Evolutionary conservation across 2,113 vertebrate genomes (phyloP).

Genomic region (Gymnogyps californianus): DNA sequence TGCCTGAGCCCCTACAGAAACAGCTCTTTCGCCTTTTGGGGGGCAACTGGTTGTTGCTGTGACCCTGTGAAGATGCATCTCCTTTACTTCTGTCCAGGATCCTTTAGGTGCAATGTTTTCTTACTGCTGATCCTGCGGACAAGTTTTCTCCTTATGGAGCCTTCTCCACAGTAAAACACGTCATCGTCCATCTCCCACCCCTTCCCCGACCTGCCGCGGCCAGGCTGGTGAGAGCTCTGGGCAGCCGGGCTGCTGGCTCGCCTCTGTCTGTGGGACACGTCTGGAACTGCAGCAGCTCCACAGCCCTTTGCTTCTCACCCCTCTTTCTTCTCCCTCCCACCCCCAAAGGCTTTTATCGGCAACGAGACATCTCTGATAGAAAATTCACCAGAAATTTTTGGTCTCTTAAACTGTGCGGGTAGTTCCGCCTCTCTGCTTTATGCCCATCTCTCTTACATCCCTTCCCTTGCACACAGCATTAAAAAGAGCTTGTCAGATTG

Average conservation of each 20-base stretch:
- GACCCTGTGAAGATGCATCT: not conserved
- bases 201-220: accelerated
- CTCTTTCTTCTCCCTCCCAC: not conserved
- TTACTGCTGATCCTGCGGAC: not conserved
- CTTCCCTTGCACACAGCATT: not conserved
- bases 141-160: not conserved
- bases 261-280: not conserved
- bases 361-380: accelerated
- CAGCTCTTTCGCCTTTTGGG: not conserved
- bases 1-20: not conserved
- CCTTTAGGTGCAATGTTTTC: no score
- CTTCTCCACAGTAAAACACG: not conserved
- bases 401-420: not conserved
- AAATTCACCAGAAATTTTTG: not conserved
- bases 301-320: not conserved
- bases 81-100: not conserved
- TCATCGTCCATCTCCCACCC: not conserved
- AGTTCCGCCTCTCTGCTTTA: not conserved
- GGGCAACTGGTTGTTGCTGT: not conserved
- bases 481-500: not conserved
- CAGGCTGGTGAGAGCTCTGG: not conserved
- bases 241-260: not conserved
- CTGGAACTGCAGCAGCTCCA: not conserved
- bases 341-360: not conserved
- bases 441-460: not conserved